Evolutionary conservation across 1,140 invertebrate genomes (phyloP).

Genomic region (Batillaria attramentaria): DNA sequence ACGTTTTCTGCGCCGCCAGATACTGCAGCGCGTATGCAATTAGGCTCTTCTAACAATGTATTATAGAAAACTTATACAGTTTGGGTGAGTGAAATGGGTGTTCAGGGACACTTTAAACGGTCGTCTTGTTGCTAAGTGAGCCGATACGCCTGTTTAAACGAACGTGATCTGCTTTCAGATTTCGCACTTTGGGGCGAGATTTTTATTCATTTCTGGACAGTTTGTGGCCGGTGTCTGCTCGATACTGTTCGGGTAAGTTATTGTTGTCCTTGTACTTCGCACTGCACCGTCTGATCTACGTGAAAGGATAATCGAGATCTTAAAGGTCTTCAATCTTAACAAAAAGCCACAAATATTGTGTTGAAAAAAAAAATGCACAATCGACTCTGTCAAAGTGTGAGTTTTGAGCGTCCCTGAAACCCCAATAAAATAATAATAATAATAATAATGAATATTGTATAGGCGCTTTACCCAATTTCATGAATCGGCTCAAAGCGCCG

Average conservation of each 20-base stretch:
- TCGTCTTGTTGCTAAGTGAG: background rate
- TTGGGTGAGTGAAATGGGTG: background rate
- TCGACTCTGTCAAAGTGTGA: background rate
- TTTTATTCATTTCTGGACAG: constrained; percentile 89
- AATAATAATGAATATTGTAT: no score
- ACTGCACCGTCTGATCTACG: background rate
- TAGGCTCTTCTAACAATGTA: no score
- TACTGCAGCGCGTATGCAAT: no score
- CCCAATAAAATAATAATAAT: no score
- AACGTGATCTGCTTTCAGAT: constrained; percentile 73
- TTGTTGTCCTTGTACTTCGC: background rate
- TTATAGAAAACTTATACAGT: background rate
- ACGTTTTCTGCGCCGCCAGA: no score
- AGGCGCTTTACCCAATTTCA: no score
- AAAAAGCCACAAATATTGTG: no score
- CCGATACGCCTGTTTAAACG: background rate
- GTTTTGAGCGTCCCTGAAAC: no score
- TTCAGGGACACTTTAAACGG: no score
- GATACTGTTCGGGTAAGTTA: constrained; percentile 83
- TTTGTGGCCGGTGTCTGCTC: constrained; percentile 76
- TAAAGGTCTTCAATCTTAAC: no score
- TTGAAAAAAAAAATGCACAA: background rate
- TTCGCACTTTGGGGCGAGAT: constrained; percentile 85
- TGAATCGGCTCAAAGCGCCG: no score
- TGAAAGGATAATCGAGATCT: background rate